Conservation (phyloP, 2,888 invertebrate species). For the Abrostola triplasia region DNA sequence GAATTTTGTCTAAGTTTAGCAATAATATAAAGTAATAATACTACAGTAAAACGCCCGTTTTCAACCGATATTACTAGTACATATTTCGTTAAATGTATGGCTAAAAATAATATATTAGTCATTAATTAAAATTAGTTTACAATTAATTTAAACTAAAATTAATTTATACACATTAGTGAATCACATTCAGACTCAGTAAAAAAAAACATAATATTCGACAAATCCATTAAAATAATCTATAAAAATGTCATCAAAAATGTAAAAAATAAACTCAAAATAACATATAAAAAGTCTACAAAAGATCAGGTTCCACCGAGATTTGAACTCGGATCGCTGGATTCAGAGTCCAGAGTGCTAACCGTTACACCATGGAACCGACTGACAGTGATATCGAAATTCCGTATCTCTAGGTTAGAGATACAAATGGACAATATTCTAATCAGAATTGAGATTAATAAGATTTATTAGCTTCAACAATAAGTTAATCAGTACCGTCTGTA, state of each 20-base stretch:
- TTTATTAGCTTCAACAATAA: neutral
- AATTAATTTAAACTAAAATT: too few species aligned
- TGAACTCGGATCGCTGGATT: slow-evolving; percentile 95
- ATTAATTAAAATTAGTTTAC: too few species aligned
- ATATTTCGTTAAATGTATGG: too few species aligned
- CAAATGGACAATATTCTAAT: neutral
- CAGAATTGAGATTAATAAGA: neutral
- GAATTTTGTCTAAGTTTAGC: too few species aligned
- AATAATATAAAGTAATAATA: too few species aligned
- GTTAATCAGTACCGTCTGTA: too few species aligned
- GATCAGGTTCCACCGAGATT: slow-evolving; percentile 93
- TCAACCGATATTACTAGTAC: too few species aligned
- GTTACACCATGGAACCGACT: slow-evolving; percentile 89
- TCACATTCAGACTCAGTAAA: neutral
- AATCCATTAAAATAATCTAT: neutral
- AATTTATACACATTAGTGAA: too few species aligned
- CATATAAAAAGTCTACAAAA: slow-evolving; percentile 55
- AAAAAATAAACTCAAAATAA: neutral
- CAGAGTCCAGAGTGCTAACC: slow-evolving; percentile 94
- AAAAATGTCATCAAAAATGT: neutral
- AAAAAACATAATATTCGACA: neutral
- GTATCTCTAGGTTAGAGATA: slow-evolving; percentile 9
- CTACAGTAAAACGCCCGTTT: too few species aligned
- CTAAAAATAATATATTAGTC: too few species aligned
- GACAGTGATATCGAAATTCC: slow-evolving; percentile 27